Base-by-base conservation (phyloP, 2,113 vertebrate genomes). In the Peromyscus californicus region DNA sequence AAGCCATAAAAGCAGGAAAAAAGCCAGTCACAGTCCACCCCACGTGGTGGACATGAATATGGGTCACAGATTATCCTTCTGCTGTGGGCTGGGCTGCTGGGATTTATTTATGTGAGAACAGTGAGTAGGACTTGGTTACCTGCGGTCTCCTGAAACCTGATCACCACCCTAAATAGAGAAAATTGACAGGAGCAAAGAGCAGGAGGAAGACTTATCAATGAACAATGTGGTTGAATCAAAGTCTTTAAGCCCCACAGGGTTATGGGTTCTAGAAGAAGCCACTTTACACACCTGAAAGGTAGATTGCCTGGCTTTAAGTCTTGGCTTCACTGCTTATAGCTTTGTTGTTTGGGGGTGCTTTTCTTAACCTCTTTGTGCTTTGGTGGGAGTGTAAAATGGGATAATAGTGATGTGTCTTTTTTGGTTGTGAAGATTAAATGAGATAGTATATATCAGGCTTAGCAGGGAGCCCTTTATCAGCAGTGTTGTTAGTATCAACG, bases 361-460 rank as follows among this genome's bases (percentile, higher is more conserved):
- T 78, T 13, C 39, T 72, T 72, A 39, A 59, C 10, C 7, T 82
- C 39, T 89, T 5, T 90, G 61, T 83, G 36, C 31, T 79, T 84
- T 36, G 21, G 57, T 65, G 24, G 80, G 61, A 22, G 83, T 85
- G 29, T 88, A 70, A 85, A 88, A 83, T 74, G n/a, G 39, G 9
- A 51, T 87, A 70, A 19, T 85, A 90, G 24, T 12, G 82, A 69
- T 5, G 3, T 17, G 0, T 31, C 3, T 29, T 33, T 16, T 74
- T 83, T 45, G 54, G 29, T 93, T 61, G 45, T 91, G 67, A 70
- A 2, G 16, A 84, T 90, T 74, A 57, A 90, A 2, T 92, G 42
- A 87, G 45, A 54, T 74, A 7, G 7, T 76, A 7, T 29, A 7
- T 74, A 26, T 57, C 65, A 57, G 16, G 19, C 7, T 85, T 42